A percentile compares a stretch with the other conserved stretches of the same genome.
phyloP scores from a whole-genome alignment of 1,140 invertebrate genomes.

The Gryllus bimaculatus region DNA sequence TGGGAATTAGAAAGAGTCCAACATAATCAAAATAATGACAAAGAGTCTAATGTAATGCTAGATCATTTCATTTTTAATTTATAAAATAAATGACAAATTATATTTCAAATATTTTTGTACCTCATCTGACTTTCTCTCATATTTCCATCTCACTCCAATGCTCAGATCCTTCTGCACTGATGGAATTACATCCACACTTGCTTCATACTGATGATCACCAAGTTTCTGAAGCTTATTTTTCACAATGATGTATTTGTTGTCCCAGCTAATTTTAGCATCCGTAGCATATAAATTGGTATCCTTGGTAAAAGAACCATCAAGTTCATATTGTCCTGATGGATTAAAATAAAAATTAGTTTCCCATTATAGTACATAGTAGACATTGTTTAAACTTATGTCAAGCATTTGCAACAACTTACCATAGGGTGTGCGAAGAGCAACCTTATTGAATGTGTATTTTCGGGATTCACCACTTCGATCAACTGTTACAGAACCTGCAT shows the following conservation, averaged over 20 bases:
- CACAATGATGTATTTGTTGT: constrained; percentile 37
- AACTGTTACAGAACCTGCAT: constrained; percentile 36
- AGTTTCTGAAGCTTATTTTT: constrained; percentile 33
- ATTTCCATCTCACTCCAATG: neutral
- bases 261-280: constrained; percentile 43
- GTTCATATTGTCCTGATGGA: constrained; percentile 17
- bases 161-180: neutral
- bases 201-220: neutral
- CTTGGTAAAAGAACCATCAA: constrained; percentile 32
- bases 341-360: constrained; percentile 9
- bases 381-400: constrained; percentile 24
- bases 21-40: too few relatives aligned
- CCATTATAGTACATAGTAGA: neutral
- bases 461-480: constrained; percentile 36
- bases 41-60: too few relatives aligned
- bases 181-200: neutral
- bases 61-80: too few relatives aligned
- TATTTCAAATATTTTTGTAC: neutral
- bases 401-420: constrained; percentile 4
- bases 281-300: constrained; percentile 27
- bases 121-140: neutral
- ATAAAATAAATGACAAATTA: too few relatives aligned
- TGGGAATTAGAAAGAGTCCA: too few relatives aligned
- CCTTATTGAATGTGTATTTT: constrained; percentile 47
- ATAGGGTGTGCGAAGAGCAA: constrained; percentile 27